Conservation (phyloP, 2,797 vertebrate genomes). For the Sphenopsis melanotis region DNA sequence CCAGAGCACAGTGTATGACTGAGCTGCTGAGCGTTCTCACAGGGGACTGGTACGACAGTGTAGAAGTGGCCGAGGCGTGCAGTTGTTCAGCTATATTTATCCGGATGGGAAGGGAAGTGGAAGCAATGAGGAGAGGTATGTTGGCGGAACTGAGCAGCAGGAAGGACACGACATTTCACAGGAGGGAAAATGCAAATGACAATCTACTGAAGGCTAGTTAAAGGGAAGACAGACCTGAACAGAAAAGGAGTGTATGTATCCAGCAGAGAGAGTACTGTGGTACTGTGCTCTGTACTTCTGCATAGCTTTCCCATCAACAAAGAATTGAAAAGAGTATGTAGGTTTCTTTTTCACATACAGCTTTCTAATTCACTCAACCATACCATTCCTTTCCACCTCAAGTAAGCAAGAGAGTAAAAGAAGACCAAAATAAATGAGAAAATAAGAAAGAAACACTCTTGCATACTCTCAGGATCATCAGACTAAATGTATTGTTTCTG, state of each 20-base stretch:
- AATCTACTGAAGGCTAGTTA: not conserved
- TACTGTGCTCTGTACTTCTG: not conserved
- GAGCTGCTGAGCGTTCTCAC: not conserved
- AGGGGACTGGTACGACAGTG: not conserved
- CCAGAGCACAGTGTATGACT: not conserved
- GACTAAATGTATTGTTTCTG: not conserved
- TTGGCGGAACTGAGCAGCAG: not conserved
- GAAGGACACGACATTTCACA: conserved; percentile 4
- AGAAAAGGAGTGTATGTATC: not conserved
- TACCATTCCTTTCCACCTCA: not conserved
- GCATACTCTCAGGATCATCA: not conserved
- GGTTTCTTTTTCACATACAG: not conserved
- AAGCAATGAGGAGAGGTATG: not conserved
- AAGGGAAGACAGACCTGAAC: not conserved
- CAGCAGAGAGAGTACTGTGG: not conserved
- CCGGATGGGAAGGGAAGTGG: not conserved
- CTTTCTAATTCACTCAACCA: not conserved
- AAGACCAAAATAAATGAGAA: not conserved
- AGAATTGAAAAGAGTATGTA: not conserved
- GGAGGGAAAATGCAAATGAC: conserved; percentile 3
- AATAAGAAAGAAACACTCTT: not conserved
- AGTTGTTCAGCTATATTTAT: not conserved
- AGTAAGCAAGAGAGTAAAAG: not conserved
- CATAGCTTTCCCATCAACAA: not conserved
- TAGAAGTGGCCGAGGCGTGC: not conserved